Conservation (phyloP, 37 sponge, comb jelly and placozoan species). For the Crambe crambe region DNA sequence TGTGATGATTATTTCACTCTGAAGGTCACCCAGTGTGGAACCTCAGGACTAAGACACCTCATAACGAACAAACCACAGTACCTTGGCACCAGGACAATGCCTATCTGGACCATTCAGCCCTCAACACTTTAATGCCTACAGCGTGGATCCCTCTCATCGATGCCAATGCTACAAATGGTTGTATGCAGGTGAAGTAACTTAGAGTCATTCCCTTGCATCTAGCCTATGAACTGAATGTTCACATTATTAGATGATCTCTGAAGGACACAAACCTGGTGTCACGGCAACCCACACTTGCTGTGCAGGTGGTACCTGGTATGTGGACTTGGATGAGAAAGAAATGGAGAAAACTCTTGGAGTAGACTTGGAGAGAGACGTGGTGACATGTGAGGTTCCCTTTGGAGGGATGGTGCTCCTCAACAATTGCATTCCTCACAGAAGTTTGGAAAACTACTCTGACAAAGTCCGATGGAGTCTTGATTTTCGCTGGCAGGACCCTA, state of each 20-base stretch:
- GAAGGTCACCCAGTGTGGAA: conserved; percentile 88
- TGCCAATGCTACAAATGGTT: conserved; percentile 77
- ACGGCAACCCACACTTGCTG: conserved; percentile 89
- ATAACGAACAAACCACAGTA: conserved; percentile 75
- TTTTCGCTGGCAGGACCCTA: conserved; percentile 81
- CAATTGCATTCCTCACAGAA: conserved; percentile 83
- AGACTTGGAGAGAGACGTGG: conserved; percentile 63
- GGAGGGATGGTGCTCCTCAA: conserved; percentile 81
- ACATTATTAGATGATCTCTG: conserved; percentile 63
- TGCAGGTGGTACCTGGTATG: conserved; percentile 87
- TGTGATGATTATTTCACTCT: no score
- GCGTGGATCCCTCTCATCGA: conserved; percentile 93
- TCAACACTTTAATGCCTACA: conserved; percentile 61
- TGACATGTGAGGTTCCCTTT: conserved; percentile 82
- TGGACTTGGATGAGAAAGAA: conserved; percentile 64
- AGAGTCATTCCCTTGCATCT: no score
- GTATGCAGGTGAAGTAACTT: conserved; percentile 93
- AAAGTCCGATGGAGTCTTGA: conserved; percentile 87
- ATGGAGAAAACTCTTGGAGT: conserved; percentile 67
- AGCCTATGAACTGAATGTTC: no score
- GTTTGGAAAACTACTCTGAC: conserved; percentile 72
- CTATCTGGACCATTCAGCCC: conserved; percentile 65
- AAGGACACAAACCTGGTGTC: conserved; percentile 69
- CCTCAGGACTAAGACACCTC: conserved; percentile 78
- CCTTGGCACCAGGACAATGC: conserved; percentile 96